Percentiles rank a stretch among this genome's conserved stretches.
phyloP scores from a whole-genome alignment of 2,888 invertebrate species.

The Electrophaes corylata region DNA sequence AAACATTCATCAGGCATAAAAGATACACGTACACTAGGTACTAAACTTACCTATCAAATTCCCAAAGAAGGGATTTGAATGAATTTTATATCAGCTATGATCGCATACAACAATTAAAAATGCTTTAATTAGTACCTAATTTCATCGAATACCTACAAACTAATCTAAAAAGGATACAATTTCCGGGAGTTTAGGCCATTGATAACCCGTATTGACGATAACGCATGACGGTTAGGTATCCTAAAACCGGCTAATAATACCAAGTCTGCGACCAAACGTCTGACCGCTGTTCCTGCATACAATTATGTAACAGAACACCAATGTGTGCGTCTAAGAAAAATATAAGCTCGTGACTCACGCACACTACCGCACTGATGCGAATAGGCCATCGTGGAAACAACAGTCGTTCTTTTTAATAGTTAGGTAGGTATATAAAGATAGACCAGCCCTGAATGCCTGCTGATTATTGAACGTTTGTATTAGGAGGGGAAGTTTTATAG shows the following conservation, averaged over 20 bases:
- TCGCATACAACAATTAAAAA: background rate
- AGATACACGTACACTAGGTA: too few species aligned
- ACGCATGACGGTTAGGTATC: conserved; percentile 29
- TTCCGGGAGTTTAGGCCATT: conserved; percentile 32
- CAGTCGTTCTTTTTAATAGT: conserved; percentile 47
- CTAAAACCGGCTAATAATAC: conserved; percentile 38
- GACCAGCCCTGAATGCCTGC: conserved; percentile 19
- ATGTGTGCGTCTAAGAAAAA: conserved; percentile 50
- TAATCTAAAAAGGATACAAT: conserved; percentile 6
- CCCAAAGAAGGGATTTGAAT: too few species aligned
- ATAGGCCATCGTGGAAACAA: conserved; percentile 48
- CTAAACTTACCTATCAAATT: too few species aligned
- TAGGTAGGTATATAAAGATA: conserved; percentile 28
- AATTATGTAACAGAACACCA: conserved; percentile 44
- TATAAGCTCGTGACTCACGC: conserved; percentile 55
- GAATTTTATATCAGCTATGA: too few species aligned
- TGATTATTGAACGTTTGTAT: conserved; percentile 45
- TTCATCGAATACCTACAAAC: background rate
- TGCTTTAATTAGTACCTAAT: background rate
- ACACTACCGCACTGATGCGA: conserved; percentile 52
- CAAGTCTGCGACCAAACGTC: conserved; percentile 32
- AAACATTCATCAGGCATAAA: too few species aligned
- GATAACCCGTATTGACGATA: conserved; percentile 33
- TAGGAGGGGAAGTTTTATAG: conserved; percentile 44
- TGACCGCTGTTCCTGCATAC: conserved; percentile 44